Conservation (phyloP, 2,113 vertebrate species). For the Malaclemys terrapin region DNA sequence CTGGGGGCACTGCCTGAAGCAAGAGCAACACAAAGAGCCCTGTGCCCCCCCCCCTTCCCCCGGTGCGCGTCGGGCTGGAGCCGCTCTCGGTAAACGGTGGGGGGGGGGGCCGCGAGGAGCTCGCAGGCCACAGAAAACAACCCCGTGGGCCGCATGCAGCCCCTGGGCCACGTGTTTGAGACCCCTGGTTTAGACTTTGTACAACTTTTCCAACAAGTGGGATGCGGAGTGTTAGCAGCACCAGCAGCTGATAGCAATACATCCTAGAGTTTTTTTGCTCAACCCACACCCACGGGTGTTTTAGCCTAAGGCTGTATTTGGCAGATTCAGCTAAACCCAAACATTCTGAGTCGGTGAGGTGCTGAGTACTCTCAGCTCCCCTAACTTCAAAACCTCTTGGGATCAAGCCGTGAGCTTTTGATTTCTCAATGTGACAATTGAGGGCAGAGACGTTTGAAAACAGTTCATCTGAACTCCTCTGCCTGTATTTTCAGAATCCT, state of each 20-base stretch:
- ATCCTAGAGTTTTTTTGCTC: not conserved
- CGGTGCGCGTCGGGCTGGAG: no score
- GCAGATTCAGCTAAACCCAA: not conserved
- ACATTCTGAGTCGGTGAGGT: not conserved
- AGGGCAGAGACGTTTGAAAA: not conserved
- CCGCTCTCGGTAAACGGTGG: no score
- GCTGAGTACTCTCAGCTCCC: not conserved
- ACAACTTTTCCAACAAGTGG: not conserved
- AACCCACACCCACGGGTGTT: not conserved
- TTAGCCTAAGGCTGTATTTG: not conserved
- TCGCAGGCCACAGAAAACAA: no score
- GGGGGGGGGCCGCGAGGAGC: no score
- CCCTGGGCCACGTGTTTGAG: no score
- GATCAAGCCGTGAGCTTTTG: not conserved
- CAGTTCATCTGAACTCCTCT: not conserved
- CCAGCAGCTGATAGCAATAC: not conserved
- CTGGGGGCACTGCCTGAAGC: no score
- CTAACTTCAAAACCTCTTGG: not conserved
- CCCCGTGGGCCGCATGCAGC: no score
- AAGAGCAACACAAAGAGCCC: no score
- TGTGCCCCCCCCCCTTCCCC: no score
- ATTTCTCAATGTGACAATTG: not conserved
- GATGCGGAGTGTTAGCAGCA: not conserved
- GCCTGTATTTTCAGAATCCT: not conserved
- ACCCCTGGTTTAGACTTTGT: not conserved